phyloP scores from a whole-genome alignment of 1,140 invertebrate species.

The Holotrichia oblita region DNA sequence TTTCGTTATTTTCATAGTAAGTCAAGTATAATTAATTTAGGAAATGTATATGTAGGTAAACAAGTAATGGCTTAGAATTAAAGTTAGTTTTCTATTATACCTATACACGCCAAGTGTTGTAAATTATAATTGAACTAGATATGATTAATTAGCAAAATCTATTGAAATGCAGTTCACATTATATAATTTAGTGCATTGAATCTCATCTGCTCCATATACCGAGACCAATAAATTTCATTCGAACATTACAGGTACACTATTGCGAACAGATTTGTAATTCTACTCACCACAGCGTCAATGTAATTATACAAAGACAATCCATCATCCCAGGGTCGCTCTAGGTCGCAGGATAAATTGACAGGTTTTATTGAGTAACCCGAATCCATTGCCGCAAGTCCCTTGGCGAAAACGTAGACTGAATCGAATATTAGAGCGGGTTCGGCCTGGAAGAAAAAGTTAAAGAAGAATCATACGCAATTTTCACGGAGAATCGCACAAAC shows the following conservation, averaged over 20 bases:
- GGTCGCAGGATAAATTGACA: conserved; percentile 84
- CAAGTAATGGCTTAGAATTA: too few species aligned
- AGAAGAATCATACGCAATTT: conserved; percentile 28
- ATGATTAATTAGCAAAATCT: not conserved
- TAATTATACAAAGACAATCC: conserved; percentile 91
- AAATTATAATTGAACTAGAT: too few species aligned
- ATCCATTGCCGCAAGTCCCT: conserved; percentile 80
- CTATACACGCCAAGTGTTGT: too few species aligned
- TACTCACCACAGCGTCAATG: conserved; percentile 80
- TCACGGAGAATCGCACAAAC: conserved; percentile 18
- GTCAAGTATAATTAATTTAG: too few species aligned
- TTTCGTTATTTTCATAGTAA: too few species aligned
- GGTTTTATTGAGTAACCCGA: conserved; percentile 72
- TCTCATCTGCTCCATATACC: not conserved
- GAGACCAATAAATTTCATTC: not conserved
- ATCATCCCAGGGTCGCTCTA: conserved; percentile 84
- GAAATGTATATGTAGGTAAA: too few species aligned
- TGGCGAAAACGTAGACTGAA: conserved; percentile 87
- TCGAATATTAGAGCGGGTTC: conserved; percentile 93
- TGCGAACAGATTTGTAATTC: conserved; percentile 34
- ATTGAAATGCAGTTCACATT: not conserved
- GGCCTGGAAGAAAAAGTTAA: conserved; percentile 71
- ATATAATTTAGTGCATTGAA: not conserved
- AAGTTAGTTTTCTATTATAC: too few species aligned
- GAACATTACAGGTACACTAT: not conserved